Conservation (phyloP, 2,888 invertebrate genomes). For the Tholera decimalis region DNA sequence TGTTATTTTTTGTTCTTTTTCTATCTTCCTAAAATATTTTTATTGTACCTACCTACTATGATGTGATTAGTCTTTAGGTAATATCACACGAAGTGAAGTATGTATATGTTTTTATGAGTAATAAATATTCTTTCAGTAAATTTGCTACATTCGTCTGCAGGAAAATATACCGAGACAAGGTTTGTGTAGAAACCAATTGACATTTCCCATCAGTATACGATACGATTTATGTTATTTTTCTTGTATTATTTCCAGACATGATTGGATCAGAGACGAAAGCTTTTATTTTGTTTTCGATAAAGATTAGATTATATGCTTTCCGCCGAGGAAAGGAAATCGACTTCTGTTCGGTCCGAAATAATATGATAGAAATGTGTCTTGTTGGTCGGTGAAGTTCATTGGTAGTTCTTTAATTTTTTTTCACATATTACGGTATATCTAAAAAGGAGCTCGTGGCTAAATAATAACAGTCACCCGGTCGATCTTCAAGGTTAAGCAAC, state of each 20-base stretch:
- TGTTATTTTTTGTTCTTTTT: too few species aligned
- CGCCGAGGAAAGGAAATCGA: conserved; percentile 17
- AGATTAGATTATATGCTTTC: conserved; percentile 44
- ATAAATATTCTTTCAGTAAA: too few species aligned
- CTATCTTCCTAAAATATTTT: too few species aligned
- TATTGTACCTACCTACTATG: too few species aligned
- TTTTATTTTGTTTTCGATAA: conserved; percentile 44
- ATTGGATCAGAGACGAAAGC: conserved; percentile 47
- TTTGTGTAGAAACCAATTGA: conserved; percentile 3
- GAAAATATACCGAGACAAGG: conserved; percentile 13
- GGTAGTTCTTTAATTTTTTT: not conserved
- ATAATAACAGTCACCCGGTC: too few species aligned
- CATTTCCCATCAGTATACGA: conserved; percentile 34
- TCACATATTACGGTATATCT: not conserved
- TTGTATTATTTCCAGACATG: conserved; percentile 32
- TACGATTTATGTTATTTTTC: conserved; percentile 43
- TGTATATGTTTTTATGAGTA: too few species aligned
- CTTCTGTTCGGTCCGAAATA: conserved; percentile 20
- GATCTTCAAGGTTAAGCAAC: too few species aligned
- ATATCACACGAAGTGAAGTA: too few species aligned
- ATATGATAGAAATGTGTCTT: conserved; percentile 2
- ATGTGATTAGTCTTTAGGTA: too few species aligned
- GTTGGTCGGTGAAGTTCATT: not conserved
- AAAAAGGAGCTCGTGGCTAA: too few species aligned
- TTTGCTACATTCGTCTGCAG: not conserved